Evolutionary conservation across 2,888 invertebrate species (phyloP), one percentile per base, ranked within the genome.

Genomic region (Helleia helle): DNA sequence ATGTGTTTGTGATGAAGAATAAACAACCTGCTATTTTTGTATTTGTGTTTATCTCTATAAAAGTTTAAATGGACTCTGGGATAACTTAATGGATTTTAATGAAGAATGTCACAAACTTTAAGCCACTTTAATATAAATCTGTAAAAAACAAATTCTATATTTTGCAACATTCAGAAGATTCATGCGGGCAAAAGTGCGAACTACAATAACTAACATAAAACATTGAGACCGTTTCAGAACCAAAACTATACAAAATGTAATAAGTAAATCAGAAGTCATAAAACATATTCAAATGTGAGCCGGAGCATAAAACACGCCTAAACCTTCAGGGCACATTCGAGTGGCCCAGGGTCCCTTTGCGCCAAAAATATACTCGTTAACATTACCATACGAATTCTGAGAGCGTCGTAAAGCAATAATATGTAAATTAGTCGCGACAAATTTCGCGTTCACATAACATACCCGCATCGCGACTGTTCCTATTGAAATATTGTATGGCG

Each of bases 351-450:
- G 60, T 57, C 56, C 71, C 67, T 44, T 9, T 31, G 68, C 72
- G 71, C 56, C 61, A 58, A 58, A 65, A 68, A 71, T 69, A 70
- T 66, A 60, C 57, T 52, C 53, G 52, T 51, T 46, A 57, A 58
- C 59, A 75, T 77, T 76, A 73, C 54, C 76, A 75, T 74, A 74
- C 71, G 74, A 76, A 75, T 76, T 71, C 71, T 58, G 63, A 57
- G 62, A 60, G 59, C 53, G 70, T 72, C 68, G 75, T 77, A 77
- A 76, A 77, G 67, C 71, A 70, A 76, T 79, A 79, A 77, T 75
- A 77, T 77, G 77, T 73, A 74, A 77, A 77, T 76, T 51, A 7
- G 7, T 2, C 28, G 28, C 24, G 38, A 29, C 18, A 38, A 30
- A 44, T 46, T 34, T 18, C 18, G 18, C 34, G 12, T 18, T 34